Evolutionary conservation across 2,113 vertebrate species (phyloP), one percentile per base, ranked within the genome.

Genomic region (Deroptyus accipitrinus): DNA sequence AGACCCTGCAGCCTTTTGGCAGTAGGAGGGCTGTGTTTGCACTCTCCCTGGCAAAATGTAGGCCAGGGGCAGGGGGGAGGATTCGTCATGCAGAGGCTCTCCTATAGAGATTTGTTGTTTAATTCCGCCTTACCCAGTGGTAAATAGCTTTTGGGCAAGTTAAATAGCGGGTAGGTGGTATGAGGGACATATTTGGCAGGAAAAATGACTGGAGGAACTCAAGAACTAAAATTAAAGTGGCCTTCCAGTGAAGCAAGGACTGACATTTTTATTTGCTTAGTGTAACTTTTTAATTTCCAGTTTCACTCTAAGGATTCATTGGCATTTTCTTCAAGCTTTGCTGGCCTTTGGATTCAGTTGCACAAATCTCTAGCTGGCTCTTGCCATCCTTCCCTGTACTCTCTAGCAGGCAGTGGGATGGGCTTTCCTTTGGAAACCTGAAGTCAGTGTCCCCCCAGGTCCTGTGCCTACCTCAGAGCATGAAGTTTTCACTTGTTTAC

Each of bases 381-480:
- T 83, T 77, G 72, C 59, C 30, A 14, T 59, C 44, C 51, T 67
- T 46, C 23, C 52, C 28, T 61, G 64, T 3, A 1, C 16, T 30
- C 3, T 31, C 25, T 82, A 25, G 23, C 42, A 61, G 61, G 10
- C 0, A 2, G 17, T 55, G 30, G 67, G n/a, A n/a, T 0, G 1
- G 52, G 4, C 62, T 88, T 92, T 69, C 51, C 61, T 70, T 44
- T 74, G 61, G 31, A 66, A 83, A 39, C 44, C 44, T 57, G 39
- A 28, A 62, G 35, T 70, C 46, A 27, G 30, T 2, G 16, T 48
- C 42, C 66, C 4, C 4, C 37, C 42, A 64, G 57, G 54, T 17
- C 33, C 62, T 3, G 22, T 19, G 51, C 31, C 35, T 69, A 17
- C 37, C 59, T 73, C 0, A 0, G 23, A 46, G 7, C 7, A 3